A percentile compares a stretch with the other conserved stretches of the same genome.
phyloP scores from a whole-genome alignment of 1,140 invertebrate species.

The Cherax quadricarinatus region DNA sequence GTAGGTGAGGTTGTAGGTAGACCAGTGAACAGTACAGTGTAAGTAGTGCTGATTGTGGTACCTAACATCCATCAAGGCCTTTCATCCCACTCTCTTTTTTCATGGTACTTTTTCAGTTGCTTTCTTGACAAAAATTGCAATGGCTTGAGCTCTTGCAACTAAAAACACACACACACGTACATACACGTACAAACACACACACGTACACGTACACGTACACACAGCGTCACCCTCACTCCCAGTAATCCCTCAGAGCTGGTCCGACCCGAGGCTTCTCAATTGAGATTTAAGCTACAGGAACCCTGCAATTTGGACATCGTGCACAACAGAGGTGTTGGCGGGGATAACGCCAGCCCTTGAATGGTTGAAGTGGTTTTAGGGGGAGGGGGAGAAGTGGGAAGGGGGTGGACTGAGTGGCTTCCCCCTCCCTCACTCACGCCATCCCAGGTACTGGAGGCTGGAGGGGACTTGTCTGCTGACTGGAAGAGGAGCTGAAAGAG shows the following conservation, averaged over 20 bases:
- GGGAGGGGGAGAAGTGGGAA: no score
- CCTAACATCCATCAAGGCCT: no score
- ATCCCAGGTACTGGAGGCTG: constrained; percentile 21
- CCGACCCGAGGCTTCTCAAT: constrained; percentile 57
- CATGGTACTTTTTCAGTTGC: no score
- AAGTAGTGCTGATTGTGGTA: no score
- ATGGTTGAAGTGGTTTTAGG: constrained; percentile 46
- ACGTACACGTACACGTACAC: neutral
- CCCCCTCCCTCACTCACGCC: neutral
- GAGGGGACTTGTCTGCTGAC: constrained; percentile 38
- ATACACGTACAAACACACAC: no score
- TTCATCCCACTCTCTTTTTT: no score
- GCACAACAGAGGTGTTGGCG: constrained; percentile 57
- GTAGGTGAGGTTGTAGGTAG: no score
- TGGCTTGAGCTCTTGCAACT: no score
- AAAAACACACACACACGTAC: no score
- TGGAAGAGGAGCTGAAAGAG: constrained; percentile 21
- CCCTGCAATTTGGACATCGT: constrained; percentile 59
- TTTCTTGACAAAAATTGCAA: no score
- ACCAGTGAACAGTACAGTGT: no score
- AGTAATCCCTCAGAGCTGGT: constrained; percentile 48
- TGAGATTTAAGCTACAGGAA: constrained; percentile 43
- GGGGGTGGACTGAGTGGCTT: no score
- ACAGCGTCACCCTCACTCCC: neutral
- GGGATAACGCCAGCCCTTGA: constrained; percentile 49